Percentiles rank a stretch among this genome's conserved stretches.
phyloP scores from a whole-genome alignment of 2,113 vertebrate genomes.

The Pao palembangensis region DNA sequence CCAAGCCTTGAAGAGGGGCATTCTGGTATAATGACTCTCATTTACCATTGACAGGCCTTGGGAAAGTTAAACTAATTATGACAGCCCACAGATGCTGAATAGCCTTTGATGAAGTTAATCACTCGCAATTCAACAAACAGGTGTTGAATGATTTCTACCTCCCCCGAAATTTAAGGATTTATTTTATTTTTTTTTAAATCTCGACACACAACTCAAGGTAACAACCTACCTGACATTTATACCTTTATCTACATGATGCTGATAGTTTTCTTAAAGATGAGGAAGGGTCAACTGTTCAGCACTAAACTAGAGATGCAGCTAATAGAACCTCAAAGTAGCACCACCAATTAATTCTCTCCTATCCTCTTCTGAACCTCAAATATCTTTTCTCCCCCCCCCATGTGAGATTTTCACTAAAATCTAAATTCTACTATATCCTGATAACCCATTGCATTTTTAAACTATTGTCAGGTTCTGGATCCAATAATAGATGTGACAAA shows the following conservation, averaged over 20 bases:
- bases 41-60: slow-evolving; percentile 74
- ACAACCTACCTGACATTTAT: slow-evolving; percentile 34
- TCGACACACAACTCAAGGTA: slow-evolving; percentile 24
- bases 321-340: too few relatives aligned
- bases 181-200: slow-evolving; percentile 16
- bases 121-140: slow-evolving; percentile 77
- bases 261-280: slow-evolving; percentile 19
- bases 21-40: slow-evolving; percentile 75
- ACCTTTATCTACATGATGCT: slow-evolving; percentile 6
- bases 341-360: too few relatives aligned
- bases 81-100: slow-evolving; percentile 76
- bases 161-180: slow-evolving; percentile 63
- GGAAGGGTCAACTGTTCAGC: background rate
- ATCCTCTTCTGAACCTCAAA: too few relatives aligned
- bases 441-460: background rate
- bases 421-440: background rate
- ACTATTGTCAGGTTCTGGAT: background rate
- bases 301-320: too few relatives aligned
- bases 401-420: too few relatives aligned
- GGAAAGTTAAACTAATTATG: slow-evolving; percentile 79
- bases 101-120: slow-evolving; percentile 80
- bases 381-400: too few relatives aligned
- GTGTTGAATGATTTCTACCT: slow-evolving; percentile 71
- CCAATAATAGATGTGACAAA: background rate
- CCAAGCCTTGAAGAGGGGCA: slow-evolving; percentile 71